Evolutionary conservation across 2,113 vertebrate genomes (phyloP).

Genomic region (Maylandia zebra): DNA sequence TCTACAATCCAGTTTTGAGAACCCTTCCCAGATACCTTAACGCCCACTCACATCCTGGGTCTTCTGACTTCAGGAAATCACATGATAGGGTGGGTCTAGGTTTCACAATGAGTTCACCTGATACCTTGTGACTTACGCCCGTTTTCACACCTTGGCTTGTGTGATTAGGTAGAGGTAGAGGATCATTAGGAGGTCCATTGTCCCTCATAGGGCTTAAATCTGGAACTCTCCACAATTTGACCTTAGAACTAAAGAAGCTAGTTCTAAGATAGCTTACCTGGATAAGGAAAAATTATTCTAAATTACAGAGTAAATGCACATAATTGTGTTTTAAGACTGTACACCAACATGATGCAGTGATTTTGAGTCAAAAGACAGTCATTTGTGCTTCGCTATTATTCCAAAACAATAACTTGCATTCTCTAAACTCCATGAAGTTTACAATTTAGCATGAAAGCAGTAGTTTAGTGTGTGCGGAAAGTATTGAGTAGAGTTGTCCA

Average conservation of each 20-base stretch:
- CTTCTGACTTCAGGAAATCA: background rate
- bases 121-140: accelerated
- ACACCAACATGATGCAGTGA: background rate
- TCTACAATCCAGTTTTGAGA: background rate
- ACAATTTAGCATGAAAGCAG: background rate
- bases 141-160: background rate
- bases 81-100: background rate
- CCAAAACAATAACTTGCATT: background rate
- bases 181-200: background rate
- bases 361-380: background rate
- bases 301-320: background rate
- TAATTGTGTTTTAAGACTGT: background rate
- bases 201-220: background rate
- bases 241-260: background rate
- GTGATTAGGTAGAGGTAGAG: background rate
- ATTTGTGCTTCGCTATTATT: background rate
- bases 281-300: background rate
- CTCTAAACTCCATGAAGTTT: background rate
- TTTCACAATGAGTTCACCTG: background rate
- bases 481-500: background rate
- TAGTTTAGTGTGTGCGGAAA: background rate
- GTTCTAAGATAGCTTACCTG: background rate
- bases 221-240: background rate
- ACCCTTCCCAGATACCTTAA: background rate
- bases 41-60: background rate